Evolutionary conservation across 92 coral and sea anemone genomes (phyloP).

Genomic region (Phenganax subtilis): DNA sequence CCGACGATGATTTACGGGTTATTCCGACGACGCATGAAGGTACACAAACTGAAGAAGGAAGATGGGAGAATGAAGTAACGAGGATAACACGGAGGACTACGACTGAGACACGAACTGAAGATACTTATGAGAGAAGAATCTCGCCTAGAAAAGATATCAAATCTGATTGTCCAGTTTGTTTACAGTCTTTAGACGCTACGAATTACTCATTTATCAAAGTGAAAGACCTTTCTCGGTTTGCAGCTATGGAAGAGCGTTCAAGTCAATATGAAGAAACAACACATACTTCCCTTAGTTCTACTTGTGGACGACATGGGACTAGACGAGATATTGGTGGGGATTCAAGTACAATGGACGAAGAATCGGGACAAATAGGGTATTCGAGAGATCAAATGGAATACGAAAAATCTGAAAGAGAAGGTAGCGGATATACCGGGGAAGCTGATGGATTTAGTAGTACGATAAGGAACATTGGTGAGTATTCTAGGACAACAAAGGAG

Average conservation of each 20-base stretch:
- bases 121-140: background rate
- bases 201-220: constrained; percentile 27
- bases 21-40: constrained; percentile 20
- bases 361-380: background rate
- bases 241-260: constrained; percentile 13
- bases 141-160: background rate
- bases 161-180: constrained; percentile 35
- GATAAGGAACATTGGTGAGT: constrained; percentile 7
- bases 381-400: too few species aligned
- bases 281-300: background rate
- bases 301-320: constrained; percentile 13
- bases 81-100: constrained; percentile 15
- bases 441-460: constrained; percentile 7
- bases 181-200: constrained; percentile 16
- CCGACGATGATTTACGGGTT: constrained; percentile 14
- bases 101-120: constrained; percentile 18
- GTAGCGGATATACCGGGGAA: background rate
- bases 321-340: background rate
- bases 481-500: constrained; percentile 23
- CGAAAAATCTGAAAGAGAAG: background rate
- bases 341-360: constrained; percentile 12
- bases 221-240: constrained; percentile 18
- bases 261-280: background rate
- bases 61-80: constrained; percentile 11
- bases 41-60: constrained; percentile 22